Conservation (phyloP, 2,888 invertebrate species). For the Dicranocentrus wangi region DNA sequence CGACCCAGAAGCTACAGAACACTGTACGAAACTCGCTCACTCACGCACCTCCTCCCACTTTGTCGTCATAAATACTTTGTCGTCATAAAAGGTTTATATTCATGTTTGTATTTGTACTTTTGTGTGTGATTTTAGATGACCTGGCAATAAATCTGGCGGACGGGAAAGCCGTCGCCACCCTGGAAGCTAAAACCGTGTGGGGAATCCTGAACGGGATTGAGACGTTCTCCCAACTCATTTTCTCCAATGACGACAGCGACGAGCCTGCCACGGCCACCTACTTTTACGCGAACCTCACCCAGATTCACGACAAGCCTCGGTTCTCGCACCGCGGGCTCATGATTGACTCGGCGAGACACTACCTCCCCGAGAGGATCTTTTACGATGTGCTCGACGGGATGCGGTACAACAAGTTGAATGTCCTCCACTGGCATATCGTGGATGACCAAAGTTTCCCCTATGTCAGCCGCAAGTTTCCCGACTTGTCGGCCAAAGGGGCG, state of each 20-base stretch:
- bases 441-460: slow-evolving; percentile 96
- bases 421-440: slow-evolving; percentile 96
- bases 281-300: slow-evolving; percentile 78
- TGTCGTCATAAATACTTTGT: too few species aligned
- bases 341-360: slow-evolving; percentile 92
- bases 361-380: slow-evolving; percentile 82
- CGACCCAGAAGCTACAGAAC: slow-evolving; percentile 49
- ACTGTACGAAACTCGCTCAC: slow-evolving; percentile 59
- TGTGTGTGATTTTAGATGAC: slow-evolving; percentile 18
- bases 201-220: slow-evolving; percentile 90
- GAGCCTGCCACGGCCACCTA: slow-evolving; percentile 79
- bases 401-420: slow-evolving; percentile 93
- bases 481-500: slow-evolving; percentile 76
- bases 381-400: slow-evolving; percentile 85
- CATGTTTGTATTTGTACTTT: too few species aligned
- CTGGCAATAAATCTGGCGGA: slow-evolving; percentile 22
- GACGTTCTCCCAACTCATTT: slow-evolving; percentile 86
- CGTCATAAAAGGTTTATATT: too few species aligned
- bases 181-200: slow-evolving; percentile 79
- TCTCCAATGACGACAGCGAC: slow-evolving; percentile 71
- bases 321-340: slow-evolving; percentile 88
- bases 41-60: too few species aligned
- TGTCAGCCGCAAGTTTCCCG: slow-evolving; percentile 84
- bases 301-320: slow-evolving; percentile 84
- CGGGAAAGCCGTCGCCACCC: slow-evolving; percentile 41